Evolutionary conservation across 2,113 vertebrate genomes (phyloP).

Genomic region (Entomyzon cyanotis): DNA sequence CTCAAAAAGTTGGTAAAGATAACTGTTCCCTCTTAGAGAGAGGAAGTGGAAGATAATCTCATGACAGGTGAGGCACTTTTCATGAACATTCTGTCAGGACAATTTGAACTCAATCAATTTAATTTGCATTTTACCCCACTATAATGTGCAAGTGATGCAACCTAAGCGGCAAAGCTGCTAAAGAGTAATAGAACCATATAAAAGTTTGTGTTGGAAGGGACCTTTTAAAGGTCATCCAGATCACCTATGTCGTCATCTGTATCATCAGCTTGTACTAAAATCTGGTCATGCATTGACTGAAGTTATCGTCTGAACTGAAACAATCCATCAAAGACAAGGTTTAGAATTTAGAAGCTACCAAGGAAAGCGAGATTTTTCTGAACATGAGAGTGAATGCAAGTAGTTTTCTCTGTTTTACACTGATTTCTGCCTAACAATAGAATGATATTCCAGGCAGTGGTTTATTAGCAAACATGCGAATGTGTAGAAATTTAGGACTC

Average conservation of each 20-base stretch:
- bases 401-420: neutral
- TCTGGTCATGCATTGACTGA: neutral
- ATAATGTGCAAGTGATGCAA: neutral
- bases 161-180: neutral
- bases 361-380: neutral
- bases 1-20: neutral
- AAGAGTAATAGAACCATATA: neutral
- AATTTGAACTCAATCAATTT: neutral
- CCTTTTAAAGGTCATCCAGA: neutral
- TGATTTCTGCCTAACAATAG: neutral
- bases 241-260: neutral
- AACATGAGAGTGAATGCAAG: neutral
- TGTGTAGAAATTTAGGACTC: neutral
- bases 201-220: neutral
- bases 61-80: neutral
- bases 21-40: neutral
- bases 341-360: neutral
- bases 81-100: neutral
- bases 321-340: neutral
- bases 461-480: neutral
- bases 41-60: neutral
- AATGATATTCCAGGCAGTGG: neutral
- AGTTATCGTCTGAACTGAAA: neutral
- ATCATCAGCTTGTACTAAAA: neutral
- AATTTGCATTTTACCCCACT: neutral